Percentiles rank a stretch among this genome's conserved stretches.
Evolutionary conservation across 2,113 vertebrate genomes (phyloP).

Genomic region (Actenoides lindsayi): DNA sequence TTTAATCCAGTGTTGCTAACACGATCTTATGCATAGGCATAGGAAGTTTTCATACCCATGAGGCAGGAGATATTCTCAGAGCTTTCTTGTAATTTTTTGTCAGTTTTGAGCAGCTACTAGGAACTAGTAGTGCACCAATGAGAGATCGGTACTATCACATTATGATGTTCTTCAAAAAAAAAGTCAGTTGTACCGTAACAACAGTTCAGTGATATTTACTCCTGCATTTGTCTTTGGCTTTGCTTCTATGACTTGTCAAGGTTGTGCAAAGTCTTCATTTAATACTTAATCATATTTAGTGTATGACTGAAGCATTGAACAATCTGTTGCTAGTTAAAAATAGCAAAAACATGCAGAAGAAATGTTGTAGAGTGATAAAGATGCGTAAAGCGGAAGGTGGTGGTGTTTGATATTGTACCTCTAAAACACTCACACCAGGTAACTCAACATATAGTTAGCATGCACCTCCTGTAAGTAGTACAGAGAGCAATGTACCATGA

Average conservation of each 20-base stretch:
- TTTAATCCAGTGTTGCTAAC: background rate
- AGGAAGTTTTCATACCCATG: background rate
- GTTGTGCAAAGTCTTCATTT: background rate
- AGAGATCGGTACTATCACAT: background rate
- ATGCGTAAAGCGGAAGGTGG: background rate
- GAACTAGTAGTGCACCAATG: background rate
- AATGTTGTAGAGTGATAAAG: background rate
- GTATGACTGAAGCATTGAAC: background rate
- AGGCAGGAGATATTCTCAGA: background rate
- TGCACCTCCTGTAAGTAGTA: background rate
- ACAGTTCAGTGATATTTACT: background rate
- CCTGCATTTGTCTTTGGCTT: background rate
- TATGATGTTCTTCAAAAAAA: background rate
- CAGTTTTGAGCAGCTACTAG: background rate
- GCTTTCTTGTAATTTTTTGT: background rate
- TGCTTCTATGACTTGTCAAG: background rate
- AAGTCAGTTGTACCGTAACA: accelerated
- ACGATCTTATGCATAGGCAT: accelerated
- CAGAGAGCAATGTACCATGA: background rate
- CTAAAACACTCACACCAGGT: background rate
- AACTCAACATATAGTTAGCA: background rate
- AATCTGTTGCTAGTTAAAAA: background rate
- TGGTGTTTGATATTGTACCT: background rate
- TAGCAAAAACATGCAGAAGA: background rate
- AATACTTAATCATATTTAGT: background rate